Base-by-base conservation (phyloP, 2,888 invertebrate species). In the Coleophora deauratella region DNA sequence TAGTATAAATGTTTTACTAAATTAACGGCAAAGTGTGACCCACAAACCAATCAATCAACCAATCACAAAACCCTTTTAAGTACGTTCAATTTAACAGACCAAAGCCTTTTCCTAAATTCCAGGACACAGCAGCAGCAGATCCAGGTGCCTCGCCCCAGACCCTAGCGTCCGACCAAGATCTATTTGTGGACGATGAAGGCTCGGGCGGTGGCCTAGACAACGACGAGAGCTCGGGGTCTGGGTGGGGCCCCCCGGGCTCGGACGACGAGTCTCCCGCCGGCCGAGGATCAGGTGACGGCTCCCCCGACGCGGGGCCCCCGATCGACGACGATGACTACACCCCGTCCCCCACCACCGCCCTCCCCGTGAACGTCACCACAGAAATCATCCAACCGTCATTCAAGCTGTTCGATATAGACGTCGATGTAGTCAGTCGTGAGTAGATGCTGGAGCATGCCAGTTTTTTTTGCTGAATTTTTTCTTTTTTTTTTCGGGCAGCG, bases 161-260 rank as follows among this genome's bases (percentile, higher is more conserved):
- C 43, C 69, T 81, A 38, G 67, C 75, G 43, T 61, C 72, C 39
- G 82, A 85, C 59, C 88, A 87, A 67, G 92, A 92, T 67, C 88
- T 91, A 59, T 92, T 91, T 80, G 89, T 93, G 69, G 93, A 93
- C 81, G 93, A 92, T 77, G 93, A 92, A 63, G 89, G 87, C 61
- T 88, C 91, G 62, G 93, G 93, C 68, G 89, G 92, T 86, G 93
- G 93, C 69, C 89, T 93, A 86, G 90, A 88, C 69, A 72, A 90
- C 75, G 93, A 94, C 80, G 94, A 94, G 86, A 92, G 93, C 66
- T 94, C 94, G 66, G 95, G 95, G 61, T 94, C 94, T 72, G 95
- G 95, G 52, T 91, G 90, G 85, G 94, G 84, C 52, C 74, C 82
- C 45, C 79, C 82, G 42, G 82, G 94, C 52, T 91, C 92, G 50